Evolutionary conservation across 2,888 invertebrate species (phyloP).

Genomic region (Hermodice carunculata): DNA sequence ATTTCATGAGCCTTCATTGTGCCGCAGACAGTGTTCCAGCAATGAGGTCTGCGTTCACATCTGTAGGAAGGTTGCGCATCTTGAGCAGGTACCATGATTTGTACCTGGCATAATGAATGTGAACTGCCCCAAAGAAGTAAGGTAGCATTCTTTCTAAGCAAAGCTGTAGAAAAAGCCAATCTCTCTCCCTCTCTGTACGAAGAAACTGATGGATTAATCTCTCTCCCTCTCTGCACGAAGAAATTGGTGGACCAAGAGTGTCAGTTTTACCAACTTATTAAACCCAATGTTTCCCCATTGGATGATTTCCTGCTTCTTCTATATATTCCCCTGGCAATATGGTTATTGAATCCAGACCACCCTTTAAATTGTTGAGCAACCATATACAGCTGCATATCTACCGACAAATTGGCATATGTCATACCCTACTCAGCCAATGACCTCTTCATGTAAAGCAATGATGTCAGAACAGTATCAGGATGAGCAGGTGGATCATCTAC

Average conservation of each 20-base stretch:
- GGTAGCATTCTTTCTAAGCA: constrained; percentile 4
- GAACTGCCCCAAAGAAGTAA: background rate
- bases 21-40: no score
- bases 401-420: background rate
- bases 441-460: constrained; percentile 1
- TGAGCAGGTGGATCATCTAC: background rate
- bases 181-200: no score
- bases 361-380: constrained; percentile 4
- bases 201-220: no score
- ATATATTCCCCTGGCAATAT: no score
- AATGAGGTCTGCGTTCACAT: background rate
- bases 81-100: constrained; percentile 6
- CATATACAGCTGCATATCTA: constrained; percentile 18
- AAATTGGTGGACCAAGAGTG: background rate
- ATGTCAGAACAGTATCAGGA: constrained; percentile 11
- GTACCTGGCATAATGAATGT: constrained; percentile 14
- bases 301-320: background rate
- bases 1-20: no score
- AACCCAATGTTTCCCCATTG: constrained; percentile 11
- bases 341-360: no score
- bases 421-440: constrained; percentile 3
- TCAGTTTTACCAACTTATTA: background rate
- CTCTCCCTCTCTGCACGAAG: no score
- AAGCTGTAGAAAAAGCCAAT: background rate
- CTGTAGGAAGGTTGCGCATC: background rate